These are phyloP conservation scores for Ctenodactylus gundi DNA, from an alignment of 2,113 vertebrate genomes.

Conservation along the genomic window DNA sequence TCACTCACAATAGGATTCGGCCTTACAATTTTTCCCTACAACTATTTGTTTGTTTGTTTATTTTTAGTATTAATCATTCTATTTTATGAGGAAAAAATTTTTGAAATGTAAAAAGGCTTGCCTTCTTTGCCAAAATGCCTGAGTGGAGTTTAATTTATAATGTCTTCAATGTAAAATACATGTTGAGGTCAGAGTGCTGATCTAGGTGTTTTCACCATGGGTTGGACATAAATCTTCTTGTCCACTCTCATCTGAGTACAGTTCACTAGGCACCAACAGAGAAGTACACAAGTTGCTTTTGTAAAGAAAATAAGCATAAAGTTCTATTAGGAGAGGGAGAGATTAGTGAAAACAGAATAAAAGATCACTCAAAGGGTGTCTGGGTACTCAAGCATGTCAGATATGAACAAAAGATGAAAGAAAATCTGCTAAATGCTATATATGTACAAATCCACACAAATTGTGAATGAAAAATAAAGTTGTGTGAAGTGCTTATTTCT, in stretches of 20 bases:
- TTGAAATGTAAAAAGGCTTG: not conserved
- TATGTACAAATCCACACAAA: constrained; percentile 38
- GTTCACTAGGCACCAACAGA: constrained; percentile 45
- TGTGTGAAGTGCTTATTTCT: not conserved
- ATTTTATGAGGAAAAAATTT: not conserved
- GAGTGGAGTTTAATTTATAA: constrained; percentile 27
- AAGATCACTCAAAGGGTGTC: not conserved
- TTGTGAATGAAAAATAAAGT: constrained; percentile 42
- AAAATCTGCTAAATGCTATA: constrained; percentile 43
- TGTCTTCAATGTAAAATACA: constrained; percentile 47
- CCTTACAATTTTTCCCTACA: not conserved
- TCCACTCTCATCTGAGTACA: not conserved
- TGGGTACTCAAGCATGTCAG: constrained; percentile 60
- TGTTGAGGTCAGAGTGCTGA: not conserved
- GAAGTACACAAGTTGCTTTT: constrained; percentile 54
- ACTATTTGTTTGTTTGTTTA: not conserved
- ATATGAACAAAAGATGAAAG: no score
- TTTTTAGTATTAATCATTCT: not conserved
- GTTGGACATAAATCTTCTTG: constrained; percentile 44
- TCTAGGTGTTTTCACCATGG: constrained; percentile 2
- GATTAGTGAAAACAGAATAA: not conserved
- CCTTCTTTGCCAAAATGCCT: not conserved
- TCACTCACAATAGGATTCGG: not conserved
- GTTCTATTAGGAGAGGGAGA: constrained; percentile 70
- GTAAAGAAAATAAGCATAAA: constrained; percentile 66